Evolutionary conservation across 2,113 vertebrate genomes (phyloP).

Genomic region (Carettochelys insculpta): DNA sequence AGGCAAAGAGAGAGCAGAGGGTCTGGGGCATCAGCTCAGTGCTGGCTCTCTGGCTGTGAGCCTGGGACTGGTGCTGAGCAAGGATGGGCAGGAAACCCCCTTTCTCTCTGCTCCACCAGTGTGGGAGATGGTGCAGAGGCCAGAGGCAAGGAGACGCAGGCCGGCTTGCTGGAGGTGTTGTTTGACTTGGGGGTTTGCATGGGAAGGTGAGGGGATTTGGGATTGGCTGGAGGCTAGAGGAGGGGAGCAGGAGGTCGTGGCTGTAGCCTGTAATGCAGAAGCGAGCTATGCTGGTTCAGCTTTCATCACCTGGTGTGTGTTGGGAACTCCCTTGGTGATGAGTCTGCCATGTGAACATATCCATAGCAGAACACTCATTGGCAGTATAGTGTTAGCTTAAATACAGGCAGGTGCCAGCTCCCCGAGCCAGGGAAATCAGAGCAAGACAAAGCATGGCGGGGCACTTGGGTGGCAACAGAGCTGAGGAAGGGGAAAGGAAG

Average conservation of each 20-base stretch:
- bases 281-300: not conserved
- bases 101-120: not conserved
- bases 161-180: not conserved
- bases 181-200: not conserved
- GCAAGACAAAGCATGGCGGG: no score
- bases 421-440: no score
- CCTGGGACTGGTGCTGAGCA: not conserved
- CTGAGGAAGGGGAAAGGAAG: not conserved
- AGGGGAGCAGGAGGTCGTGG: no score
- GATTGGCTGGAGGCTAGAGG: not conserved
- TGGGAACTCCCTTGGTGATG: no score
- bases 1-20: not conserved
- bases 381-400: not conserved
- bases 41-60: not conserved
- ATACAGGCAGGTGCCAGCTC: no score
- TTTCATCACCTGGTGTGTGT: not conserved
- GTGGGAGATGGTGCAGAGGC: not conserved
- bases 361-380: not conserved
- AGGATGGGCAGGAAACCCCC: not conserved
- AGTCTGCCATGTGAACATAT: not conserved
- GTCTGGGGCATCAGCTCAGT: not conserved
- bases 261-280: not conserved
- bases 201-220: not conserved
- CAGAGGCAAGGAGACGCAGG: not conserved
- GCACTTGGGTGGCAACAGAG: not conserved